These are phyloP conservation scores for Botia kubotai DNA, from an alignment of 2,797 vertebrate genomes.

Conservation along the genomic window DNA sequence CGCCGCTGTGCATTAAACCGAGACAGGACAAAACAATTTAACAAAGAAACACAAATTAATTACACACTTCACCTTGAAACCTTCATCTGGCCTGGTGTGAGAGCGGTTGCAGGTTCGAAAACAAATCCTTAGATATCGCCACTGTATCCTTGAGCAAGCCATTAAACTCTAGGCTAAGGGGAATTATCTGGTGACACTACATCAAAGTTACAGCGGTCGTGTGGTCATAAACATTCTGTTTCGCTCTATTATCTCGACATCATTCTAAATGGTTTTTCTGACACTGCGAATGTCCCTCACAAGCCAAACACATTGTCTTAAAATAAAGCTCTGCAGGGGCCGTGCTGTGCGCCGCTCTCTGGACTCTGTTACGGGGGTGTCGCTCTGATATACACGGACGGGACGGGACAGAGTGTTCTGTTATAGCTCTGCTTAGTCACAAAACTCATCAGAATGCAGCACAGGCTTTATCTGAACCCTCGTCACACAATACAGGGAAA, in stretches of 20 bases:
- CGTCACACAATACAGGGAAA: slow-evolving; percentile 7
- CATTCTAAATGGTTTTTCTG: slow-evolving; percentile 38
- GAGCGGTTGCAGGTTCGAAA: neutral
- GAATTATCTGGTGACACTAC: slow-evolving; percentile 25
- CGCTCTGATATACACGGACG: neutral
- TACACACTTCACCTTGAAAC: too few relatives aligned
- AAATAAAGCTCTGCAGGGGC: slow-evolving; percentile 16
- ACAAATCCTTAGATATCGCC: neutral
- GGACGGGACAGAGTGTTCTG: slow-evolving; percentile 6
- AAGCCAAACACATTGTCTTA: slow-evolving; percentile 19
- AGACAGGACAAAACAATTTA: too few relatives aligned
- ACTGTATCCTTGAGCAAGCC: slow-evolving; percentile 2
- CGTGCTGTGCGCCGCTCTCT: neutral
- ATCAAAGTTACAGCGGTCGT: slow-evolving; percentile 5
- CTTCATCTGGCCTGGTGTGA: too few relatives aligned
- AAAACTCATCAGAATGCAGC: neutral
- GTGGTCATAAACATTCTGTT: slow-evolving; percentile 20
- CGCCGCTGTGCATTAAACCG: too few relatives aligned
- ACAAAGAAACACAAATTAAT: too few relatives aligned
- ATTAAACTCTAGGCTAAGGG: neutral
- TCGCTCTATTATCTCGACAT: slow-evolving; percentile 40
- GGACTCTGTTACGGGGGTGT: neutral
- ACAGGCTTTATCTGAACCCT: neutral
- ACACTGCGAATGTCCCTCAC: slow-evolving; percentile 27
- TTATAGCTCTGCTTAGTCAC: slow-evolving; percentile 22